These are phyloP conservation scores for Mobula hypostoma DNA, from an alignment of 2,113 vertebrate species.

Conservation along the genomic window DNA sequence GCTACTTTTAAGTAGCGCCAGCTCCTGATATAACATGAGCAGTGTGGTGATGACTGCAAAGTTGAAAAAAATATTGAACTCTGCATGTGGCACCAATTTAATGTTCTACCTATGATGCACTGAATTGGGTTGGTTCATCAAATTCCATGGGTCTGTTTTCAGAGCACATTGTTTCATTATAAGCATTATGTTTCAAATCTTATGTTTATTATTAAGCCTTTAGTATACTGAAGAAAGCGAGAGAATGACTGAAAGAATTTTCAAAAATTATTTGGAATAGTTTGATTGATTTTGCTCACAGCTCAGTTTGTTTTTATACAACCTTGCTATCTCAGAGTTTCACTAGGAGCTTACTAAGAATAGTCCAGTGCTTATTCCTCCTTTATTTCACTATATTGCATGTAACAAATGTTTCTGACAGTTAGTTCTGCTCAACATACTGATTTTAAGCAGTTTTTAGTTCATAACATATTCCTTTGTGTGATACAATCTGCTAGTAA, in stretches of 20 bases:
- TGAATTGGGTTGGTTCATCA: background rate
- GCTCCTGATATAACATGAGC: background rate
- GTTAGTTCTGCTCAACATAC: background rate
- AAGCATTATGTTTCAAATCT: no score
- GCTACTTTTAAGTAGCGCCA: background rate
- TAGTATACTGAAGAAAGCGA: background rate
- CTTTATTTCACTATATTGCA: background rate
- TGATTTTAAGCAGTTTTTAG: background rate
- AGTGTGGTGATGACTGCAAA: background rate
- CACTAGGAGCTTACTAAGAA: background rate
- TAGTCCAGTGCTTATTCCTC: background rate
- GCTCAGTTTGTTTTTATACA: background rate
- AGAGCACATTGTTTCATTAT: background rate
- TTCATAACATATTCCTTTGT: background rate
- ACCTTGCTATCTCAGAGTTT: background rate
- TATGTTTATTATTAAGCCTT: slow-evolving; percentile 1
- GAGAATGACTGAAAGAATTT: background rate
- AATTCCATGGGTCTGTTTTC: background rate
- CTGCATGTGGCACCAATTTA: background rate
- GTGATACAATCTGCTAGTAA: background rate
- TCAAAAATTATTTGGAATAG: background rate
- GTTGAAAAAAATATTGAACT: background rate
- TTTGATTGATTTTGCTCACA: background rate
- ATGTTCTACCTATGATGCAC: background rate
- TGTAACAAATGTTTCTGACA: background rate